phyloP scores from a whole-genome alignment of 2,888 invertebrate species.

The Eupithecia dodoneata region DNA sequence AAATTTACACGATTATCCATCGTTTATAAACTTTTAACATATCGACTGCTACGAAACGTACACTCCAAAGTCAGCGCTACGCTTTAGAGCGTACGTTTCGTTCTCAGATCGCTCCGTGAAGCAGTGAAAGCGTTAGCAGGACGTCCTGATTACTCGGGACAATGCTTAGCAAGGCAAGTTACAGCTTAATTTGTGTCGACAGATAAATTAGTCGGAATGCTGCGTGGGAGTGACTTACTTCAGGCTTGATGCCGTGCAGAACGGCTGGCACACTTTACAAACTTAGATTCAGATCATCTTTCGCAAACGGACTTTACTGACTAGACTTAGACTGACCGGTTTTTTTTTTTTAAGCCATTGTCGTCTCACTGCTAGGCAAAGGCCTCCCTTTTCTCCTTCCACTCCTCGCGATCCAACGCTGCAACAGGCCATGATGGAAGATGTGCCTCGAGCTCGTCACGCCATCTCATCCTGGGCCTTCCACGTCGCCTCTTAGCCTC shows the following conservation, averaged over 20 bases:
- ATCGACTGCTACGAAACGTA: not conserved
- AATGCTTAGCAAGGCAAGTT: conserved; percentile 46
- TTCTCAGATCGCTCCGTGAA: not conserved
- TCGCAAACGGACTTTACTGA: too few relatives aligned
- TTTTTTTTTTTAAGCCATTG: too few relatives aligned
- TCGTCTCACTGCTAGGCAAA: too few relatives aligned
- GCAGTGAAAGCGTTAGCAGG: conserved; percentile 40
- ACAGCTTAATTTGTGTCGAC: conserved; percentile 45
- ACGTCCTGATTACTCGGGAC: conserved; percentile 52
- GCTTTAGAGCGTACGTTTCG: too few relatives aligned
- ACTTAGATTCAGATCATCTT: not conserved
- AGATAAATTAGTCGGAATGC: conserved; percentile 39
- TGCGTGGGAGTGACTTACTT: conserved; percentile 43
- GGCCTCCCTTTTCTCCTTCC: too few relatives aligned
- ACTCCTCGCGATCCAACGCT: too few relatives aligned
- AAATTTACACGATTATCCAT: not conserved
- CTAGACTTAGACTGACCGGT: too few relatives aligned
- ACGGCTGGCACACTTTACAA: conserved; percentile 16
- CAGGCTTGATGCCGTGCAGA: conserved; percentile 13
- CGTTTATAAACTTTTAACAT: not conserved
- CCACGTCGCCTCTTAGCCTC: too few relatives aligned
- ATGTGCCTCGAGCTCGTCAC: too few relatives aligned
- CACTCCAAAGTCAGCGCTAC: not conserved
- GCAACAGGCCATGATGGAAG: too few relatives aligned
- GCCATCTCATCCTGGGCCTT: too few relatives aligned